These are phyloP conservation scores for Dryocosmus kuriphilus DNA, from an alignment of 2,888 invertebrate species.

Conservation along the genomic window DNA sequence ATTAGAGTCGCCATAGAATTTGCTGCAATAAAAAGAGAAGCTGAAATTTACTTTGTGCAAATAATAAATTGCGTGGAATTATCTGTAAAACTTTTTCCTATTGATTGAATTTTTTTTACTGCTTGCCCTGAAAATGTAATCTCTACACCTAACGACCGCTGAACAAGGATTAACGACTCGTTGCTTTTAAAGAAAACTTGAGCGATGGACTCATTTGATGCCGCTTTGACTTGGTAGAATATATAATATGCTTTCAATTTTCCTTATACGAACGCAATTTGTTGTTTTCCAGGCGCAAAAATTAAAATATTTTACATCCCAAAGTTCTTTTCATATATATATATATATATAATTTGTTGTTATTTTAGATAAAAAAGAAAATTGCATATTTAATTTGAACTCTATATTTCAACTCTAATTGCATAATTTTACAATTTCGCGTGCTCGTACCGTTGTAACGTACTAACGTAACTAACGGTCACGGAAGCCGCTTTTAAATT, in stretches of 20 bases:
- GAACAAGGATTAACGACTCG: background rate
- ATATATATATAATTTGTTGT: too few relatives aligned
- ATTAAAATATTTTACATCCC: too few relatives aligned
- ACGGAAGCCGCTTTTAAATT: conserved; percentile 37
- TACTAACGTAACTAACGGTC: conserved; percentile 57
- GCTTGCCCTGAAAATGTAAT: background rate
- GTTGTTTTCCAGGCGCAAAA: too few relatives aligned
- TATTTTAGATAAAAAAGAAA: background rate
- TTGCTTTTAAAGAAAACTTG: background rate
- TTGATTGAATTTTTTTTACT: background rate
- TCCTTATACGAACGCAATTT: too few relatives aligned
- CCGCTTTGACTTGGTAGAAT: background rate
- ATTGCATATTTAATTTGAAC: too few relatives aligned
- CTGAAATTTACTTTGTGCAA: too few relatives aligned
- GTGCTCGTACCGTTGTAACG: conserved; percentile 63
- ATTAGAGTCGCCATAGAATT: background rate
- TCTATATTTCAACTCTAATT: too few relatives aligned
- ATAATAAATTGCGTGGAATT: too few relatives aligned
- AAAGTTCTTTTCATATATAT: too few relatives aligned
- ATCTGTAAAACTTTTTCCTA: background rate
- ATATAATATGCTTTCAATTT: too few relatives aligned
- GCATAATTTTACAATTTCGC: conserved; percentile 61
- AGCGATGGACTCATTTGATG: background rate
- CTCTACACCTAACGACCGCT: background rate
- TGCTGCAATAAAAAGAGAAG: background rate